Conservation (phyloP, 2,888 invertebrate genomes). For the Empis livida region DNA sequence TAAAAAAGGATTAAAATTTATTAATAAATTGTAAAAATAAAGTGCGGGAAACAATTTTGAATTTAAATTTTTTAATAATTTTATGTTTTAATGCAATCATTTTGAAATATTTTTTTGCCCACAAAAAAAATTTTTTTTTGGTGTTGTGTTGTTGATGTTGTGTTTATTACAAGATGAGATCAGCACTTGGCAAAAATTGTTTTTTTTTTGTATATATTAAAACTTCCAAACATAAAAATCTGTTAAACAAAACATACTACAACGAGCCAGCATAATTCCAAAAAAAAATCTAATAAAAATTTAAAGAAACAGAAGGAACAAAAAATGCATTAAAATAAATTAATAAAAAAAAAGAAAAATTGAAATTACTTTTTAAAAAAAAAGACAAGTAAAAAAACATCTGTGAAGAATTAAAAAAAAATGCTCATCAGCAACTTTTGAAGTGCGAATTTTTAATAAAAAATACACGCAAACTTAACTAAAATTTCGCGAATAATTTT, state of each 20-base stretch:
- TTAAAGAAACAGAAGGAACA: background rate
- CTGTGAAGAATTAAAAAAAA: no score
- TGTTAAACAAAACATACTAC: background rate
- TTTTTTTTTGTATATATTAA: background rate
- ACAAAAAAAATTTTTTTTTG: background rate
- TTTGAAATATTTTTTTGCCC: background rate
- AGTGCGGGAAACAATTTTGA: no score
- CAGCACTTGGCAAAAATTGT: background rate
- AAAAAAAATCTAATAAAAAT: background rate
- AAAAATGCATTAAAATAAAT: background rate
- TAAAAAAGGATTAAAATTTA: no score
- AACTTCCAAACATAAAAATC: background rate
- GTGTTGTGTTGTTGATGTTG: background rate
- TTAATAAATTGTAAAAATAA: no score
- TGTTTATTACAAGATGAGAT: background rate
- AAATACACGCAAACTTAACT: background rate
- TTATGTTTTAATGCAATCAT: no score
- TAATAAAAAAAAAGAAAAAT: background rate
- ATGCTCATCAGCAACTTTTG: no score
- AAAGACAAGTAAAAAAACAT: no score
- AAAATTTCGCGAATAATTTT: background rate
- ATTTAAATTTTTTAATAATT: no score
- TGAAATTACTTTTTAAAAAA: no score
- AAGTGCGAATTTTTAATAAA: no score
- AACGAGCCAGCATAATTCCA: no score